These are phyloP conservation scores for Drosophila insularis DNA, from an alignment of 1,140 invertebrate genomes.

Conservation along the genomic window DNA sequence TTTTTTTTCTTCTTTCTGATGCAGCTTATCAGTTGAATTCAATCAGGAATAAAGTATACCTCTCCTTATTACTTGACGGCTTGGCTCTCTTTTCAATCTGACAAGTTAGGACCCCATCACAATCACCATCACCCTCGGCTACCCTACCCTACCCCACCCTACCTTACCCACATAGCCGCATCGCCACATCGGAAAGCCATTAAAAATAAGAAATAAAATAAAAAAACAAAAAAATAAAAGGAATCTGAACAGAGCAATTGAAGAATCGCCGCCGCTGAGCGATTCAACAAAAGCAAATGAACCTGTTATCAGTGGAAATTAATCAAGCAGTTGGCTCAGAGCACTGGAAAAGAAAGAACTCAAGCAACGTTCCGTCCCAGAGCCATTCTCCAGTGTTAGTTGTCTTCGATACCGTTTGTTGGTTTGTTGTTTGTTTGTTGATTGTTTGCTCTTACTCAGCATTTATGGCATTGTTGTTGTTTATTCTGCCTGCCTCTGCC, in stretches of 20 bases:
- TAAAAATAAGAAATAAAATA: constrained; percentile 31
- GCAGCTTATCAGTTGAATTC: constrained; percentile 28
- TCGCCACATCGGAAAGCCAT: constrained; percentile 29
- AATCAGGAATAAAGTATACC: constrained; percentile 32
- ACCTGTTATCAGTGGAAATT: constrained; percentile 81
- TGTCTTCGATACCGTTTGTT: constrained; percentile 41
- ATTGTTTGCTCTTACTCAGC: constrained; percentile 75
- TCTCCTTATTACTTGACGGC: background rate
- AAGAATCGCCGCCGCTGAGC: constrained; percentile 59
- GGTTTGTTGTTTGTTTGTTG: constrained; percentile 20
- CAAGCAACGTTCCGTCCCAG: background rate
- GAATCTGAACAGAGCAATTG: constrained; percentile 63
- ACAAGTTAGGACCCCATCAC: background rate
- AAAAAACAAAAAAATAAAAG: constrained; percentile 31
- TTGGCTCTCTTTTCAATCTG: too few relatives aligned
- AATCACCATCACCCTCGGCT: too few relatives aligned
- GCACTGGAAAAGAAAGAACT: constrained; percentile 15
- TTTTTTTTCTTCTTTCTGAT: too few relatives aligned
- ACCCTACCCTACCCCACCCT: constrained; percentile 16
- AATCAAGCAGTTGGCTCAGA: constrained; percentile 62
- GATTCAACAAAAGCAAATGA: constrained; percentile 77
- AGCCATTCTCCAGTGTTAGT: constrained; percentile 24
- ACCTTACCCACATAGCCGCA: constrained; percentile 26
- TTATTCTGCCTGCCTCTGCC: constrained; percentile 49
- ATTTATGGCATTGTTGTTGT: constrained; percentile 62